These are phyloP conservation scores for Saccostrea glomerata DNA, from an alignment of 1,140 invertebrate species.

Conservation along the genomic window DNA sequence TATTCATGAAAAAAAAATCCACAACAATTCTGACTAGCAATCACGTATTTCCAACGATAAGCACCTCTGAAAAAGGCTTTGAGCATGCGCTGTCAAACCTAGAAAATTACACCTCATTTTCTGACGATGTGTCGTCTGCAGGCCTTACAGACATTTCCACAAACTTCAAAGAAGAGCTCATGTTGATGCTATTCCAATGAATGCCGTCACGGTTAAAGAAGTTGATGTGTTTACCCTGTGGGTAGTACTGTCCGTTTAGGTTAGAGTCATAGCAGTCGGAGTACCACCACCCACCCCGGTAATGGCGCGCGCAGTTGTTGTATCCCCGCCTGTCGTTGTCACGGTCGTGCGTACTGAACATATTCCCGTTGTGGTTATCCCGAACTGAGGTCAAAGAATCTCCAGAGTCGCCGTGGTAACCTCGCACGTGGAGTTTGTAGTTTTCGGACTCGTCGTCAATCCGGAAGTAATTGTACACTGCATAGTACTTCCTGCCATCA, in stretches of 20 bases:
- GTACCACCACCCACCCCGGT: conserved; percentile 82
- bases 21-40: conserved; percentile 22
- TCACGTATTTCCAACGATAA: conserved; percentile 8
- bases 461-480: conserved; percentile 85
- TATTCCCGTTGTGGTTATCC: conserved; percentile 84
- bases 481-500: conserved; percentile 80
- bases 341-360: conserved; percentile 86
- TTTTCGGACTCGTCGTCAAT: conserved; percentile 84
- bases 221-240: conserved; percentile 74
- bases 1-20: not conserved
- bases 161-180: conserved; percentile 75
- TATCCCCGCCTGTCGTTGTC: conserved; percentile 87
- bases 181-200: conserved; percentile 78
- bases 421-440: conserved; percentile 84
- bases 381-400: conserved; percentile 76
- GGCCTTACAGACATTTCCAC: conserved; percentile 77
- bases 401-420: conserved; percentile 83
- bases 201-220: conserved; percentile 77
- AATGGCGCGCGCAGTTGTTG: conserved; percentile 85
- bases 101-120: conserved; percentile 56
- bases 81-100: not conserved
- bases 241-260: conserved; percentile 91
- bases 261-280: conserved; percentile 94
- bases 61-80: conserved; percentile 6
- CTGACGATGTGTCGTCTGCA: conserved; percentile 54